phyloP scores from a whole-genome alignment of 64 coral and sea anemone genomes.

The Dendronephthya gigantea region DNA sequence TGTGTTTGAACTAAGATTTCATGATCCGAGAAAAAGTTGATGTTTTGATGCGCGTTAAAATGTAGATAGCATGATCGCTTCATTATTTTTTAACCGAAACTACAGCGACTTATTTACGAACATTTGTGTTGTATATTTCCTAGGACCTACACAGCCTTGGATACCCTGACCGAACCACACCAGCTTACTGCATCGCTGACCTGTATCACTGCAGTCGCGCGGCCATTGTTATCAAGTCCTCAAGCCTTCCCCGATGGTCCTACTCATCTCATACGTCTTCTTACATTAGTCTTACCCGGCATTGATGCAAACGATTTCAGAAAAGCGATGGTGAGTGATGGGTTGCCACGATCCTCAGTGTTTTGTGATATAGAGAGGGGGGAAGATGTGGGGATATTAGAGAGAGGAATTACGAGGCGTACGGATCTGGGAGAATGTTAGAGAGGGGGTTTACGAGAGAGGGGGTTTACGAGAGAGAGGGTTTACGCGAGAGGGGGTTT shows the following conservation, averaged over 20 bases:
- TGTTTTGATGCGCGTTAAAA: too few species aligned
- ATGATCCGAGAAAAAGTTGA: too few species aligned
- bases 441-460: background rate
- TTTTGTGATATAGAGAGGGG: background rate
- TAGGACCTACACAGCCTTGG: conserved; percentile 79
- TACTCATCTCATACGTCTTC: conserved; percentile 62
- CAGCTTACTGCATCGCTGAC: conserved; percentile 83
- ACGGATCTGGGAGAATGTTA: too few species aligned
- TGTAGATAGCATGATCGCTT: too few species aligned
- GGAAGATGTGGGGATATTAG: too few species aligned
- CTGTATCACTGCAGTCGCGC: conserved; percentile 83
- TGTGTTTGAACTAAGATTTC: too few species aligned
- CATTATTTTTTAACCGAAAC: background rate
- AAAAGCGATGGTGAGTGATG: conserved; percentile 77
- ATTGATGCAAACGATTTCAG: conserved; percentile 99
- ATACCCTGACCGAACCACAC: conserved; percentile 89
- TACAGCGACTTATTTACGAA: background rate
- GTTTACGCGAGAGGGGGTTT: too few species aligned
- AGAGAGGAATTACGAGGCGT: too few species aligned
- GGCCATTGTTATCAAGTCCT: conserved; percentile 62
- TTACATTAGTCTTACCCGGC: conserved; percentile 75
- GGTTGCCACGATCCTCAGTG: background rate
- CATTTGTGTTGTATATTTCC: background rate
- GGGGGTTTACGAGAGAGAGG: too few species aligned
- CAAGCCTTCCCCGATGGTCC: conserved; percentile 70